Percentiles rank a stretch among this genome's conserved stretches.
Conservation (phyloP, 2,888 invertebrate species). For the Drosophila borborema region DNA sequence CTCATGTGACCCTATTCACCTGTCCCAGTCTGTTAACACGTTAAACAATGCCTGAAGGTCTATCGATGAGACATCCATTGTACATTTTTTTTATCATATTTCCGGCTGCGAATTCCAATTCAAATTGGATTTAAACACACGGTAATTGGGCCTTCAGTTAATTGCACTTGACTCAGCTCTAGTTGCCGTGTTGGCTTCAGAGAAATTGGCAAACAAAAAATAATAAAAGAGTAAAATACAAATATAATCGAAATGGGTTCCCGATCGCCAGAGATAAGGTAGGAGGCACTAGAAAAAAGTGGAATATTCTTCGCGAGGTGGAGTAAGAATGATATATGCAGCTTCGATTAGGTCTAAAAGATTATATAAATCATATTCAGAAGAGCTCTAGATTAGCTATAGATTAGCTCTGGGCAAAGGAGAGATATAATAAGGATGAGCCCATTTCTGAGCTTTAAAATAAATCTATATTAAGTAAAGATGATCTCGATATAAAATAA, state of each 20-base stretch:
- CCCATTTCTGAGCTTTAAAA: neutral
- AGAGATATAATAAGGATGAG: neutral
- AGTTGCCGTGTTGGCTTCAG: neutral
- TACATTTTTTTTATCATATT: conserved; percentile 32
- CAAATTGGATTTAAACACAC: conserved; percentile 7
- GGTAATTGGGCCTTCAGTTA: neutral
- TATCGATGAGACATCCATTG: conserved; percentile 12
- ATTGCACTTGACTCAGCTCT: conserved; percentile 10
- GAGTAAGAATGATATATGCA: neutral
- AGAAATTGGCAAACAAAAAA: conserved; percentile 7
- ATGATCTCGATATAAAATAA: neutral
- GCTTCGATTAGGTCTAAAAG: neutral
- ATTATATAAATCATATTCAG: neutral
- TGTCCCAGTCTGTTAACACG: conserved; percentile 33
- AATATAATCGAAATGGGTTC: conserved; percentile 2
- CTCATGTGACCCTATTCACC: conserved; percentile 55
- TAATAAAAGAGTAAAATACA: neutral
- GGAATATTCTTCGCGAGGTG: neutral
- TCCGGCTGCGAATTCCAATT: conserved; percentile 38
- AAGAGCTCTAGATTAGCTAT: neutral
- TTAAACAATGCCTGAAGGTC: conserved; percentile 29
- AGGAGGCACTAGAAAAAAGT: neutral
- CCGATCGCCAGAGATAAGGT: conserved; percentile 5
- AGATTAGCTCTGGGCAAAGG: too few species aligned
- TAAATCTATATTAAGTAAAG: neutral